Percentiles rank a stretch among this genome's conserved stretches.
Evolutionary conservation across 1,140 invertebrate species (phyloP).

Genomic region (Thereuonema tuberculata): DNA sequence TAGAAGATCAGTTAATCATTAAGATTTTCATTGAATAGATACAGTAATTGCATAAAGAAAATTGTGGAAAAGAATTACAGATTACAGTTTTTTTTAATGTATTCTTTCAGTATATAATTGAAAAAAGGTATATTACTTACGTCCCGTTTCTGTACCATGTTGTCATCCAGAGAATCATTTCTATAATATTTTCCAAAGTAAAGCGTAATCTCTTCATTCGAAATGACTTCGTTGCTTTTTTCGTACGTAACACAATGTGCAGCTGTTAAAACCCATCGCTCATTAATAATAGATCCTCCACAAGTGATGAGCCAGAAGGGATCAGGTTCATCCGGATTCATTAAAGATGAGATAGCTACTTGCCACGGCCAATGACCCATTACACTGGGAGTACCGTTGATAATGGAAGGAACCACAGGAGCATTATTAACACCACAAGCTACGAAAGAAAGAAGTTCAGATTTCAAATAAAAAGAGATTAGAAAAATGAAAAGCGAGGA

Average conservation of each 20-base stretch:
- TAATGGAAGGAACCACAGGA: constrained; percentile 12
- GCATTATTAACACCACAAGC: constrained; percentile 15
- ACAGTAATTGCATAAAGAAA: no score
- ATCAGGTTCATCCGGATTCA: no score
- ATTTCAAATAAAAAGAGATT: no score
- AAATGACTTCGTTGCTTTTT: background rate
- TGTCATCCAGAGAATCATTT: constrained; percentile 15
- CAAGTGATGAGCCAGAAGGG: constrained; percentile 4
- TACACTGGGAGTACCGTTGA: constrained; percentile 9
- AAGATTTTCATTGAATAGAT: no score
- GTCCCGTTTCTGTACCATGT: constrained; percentile 12
- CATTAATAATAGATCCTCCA: constrained; percentile 14
- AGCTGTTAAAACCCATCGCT: constrained; percentile 17
- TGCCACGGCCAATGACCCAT: constrained; percentile 19
- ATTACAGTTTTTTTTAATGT: no score
- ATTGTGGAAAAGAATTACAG: no score
- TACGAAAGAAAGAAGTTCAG: constrained; percentile 13
- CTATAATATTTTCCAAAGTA: constrained; percentile 15
- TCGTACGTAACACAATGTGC: constrained; percentile 17
- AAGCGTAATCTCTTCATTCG: constrained; percentile 1
- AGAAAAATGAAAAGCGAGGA: no score
- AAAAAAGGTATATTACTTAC: no score
- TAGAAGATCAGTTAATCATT: no score
- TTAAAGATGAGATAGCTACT: constrained; percentile 10
- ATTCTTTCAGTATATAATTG: no score